These are phyloP conservation scores for Dendronephthya gigantea DNA, from an alignment of 64 coral and sea anemone species.

Conservation along the genomic window DNA sequence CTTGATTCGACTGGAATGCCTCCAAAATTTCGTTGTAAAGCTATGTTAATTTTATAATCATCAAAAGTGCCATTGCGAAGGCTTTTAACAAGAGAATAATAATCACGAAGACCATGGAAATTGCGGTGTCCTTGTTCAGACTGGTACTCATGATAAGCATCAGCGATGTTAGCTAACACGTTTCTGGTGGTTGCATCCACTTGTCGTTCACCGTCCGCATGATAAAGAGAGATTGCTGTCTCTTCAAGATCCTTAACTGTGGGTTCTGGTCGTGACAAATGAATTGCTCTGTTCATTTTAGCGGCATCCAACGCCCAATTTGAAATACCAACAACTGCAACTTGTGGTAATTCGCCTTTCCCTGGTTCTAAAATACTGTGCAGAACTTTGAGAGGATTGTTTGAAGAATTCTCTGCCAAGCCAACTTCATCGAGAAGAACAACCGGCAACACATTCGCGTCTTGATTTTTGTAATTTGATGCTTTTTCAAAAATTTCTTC, in stretches of 20 bases:
- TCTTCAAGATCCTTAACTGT: constrained; percentile 39
- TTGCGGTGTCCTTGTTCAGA: neutral
- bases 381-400: constrained; percentile 72
- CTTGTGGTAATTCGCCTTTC: constrained; percentile 47
- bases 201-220: neutral
- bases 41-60: neutral
- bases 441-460: constrained; percentile 64
- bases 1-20: neutral
- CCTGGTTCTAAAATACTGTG: constrained; percentile 69
- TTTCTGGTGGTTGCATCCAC: neutral
- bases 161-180: neutral
- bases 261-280: constrained; percentile 62
- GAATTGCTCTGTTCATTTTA: constrained; percentile 71
- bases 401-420: constrained; percentile 63
- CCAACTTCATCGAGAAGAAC: constrained; percentile 85
- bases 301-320: constrained; percentile 77
- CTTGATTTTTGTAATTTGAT: constrained; percentile 50
- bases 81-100: constrained; percentile 9
- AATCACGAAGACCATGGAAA: constrained; percentile 1
- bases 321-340: constrained; percentile 79
- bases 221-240: constrained; percentile 30
- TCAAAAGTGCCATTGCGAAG: neutral
- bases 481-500: constrained; percentile 67
- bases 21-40: neutral
- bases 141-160: neutral